Evolutionary conservation across 35 echinoderm and acorn worm species (phyloP), one percentile per base, ranked within the genome.

Genomic region (Stichopus chloronotus): DNA sequence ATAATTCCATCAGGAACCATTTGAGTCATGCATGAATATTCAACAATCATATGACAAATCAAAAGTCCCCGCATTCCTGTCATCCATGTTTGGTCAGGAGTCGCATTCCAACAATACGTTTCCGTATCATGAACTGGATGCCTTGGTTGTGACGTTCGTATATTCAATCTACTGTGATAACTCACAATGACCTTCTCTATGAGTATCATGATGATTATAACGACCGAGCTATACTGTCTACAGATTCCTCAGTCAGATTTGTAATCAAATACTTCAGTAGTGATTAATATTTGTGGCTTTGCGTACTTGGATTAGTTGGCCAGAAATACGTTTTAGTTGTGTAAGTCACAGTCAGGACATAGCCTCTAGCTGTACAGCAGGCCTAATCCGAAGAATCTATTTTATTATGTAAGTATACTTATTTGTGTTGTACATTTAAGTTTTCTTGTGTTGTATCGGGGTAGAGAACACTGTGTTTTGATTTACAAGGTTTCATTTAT

Each of bases 31-130:
- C 19, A 89, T 89, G 87, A 69, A 89, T 89, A 89, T 89, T 69
- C 87, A 89, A 59, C 13, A 20, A 89, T 54, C 71, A 25, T 8
- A 5, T 63, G 60, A 63, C 30, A 89, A 59, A 63, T 89, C 87
- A 89, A 89, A 89, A 89, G 87, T 25, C 87, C 87, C 87, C 59
- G 59, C 87, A 89, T 89, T 63, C 87, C 87, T 71, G 87, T 24
- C 23, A 69, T 89, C 87, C 87, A 89, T 89, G 65, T 89, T 89
- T 89, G 87, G 87, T 89, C 84, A 89, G 71, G 57, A 52, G 87
- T 23, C 87, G 55, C 87, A 89, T 89, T 89, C 87, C 87, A 63
- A 20, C 82, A 24, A 55, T 63, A 25, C 56, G 52, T 63, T 13
- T 61, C 65, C 60, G 21, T 16, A 54, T 21, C 16, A 72, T 59